Percentiles rank a stretch among this genome's conserved stretches.
Conservation (phyloP, 1,140 invertebrate species). For the Pogonognathellus flavescens region DNA sequence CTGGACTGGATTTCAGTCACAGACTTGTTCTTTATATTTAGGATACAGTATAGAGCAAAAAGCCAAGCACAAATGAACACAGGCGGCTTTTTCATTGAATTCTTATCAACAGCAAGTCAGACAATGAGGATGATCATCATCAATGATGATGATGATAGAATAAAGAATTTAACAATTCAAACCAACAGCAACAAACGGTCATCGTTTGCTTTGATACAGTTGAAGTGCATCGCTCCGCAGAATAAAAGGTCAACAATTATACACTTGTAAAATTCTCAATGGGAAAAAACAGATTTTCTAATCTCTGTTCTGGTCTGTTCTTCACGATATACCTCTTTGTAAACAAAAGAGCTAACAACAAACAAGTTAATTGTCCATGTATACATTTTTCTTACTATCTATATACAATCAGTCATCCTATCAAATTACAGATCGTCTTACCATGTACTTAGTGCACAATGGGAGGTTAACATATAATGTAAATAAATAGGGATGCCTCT, state of each 20-base stretch:
- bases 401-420: no score
- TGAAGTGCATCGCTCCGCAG: constrained; percentile 25
- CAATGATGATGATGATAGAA: not conserved
- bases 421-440: no score
- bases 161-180: not conserved
- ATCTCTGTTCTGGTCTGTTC: no score
- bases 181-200: not conserved
- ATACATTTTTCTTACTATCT: no score
- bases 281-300: not conserved
- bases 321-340: no score
- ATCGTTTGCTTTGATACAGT: not conserved
- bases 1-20: constrained; percentile 22
- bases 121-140: no score
- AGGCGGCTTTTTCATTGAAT: constrained; percentile 48
- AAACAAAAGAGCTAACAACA: no score
- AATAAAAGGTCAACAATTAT: constrained; percentile 5
- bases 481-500: no score
- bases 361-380: no score
- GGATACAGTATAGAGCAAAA: not conserved
- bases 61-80: no score
- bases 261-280: constrained; percentile 20
- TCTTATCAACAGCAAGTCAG: not conserved
- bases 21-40: constrained; percentile 20
- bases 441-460: no score
- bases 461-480: no score